Percentiles rank a stretch among this genome's conserved stretches.
These are phyloP conservation scores for Elaeidobius kamerunicus DNA, from an alignment of 2,888 invertebrate genomes.

Conservation along the genomic window DNA sequence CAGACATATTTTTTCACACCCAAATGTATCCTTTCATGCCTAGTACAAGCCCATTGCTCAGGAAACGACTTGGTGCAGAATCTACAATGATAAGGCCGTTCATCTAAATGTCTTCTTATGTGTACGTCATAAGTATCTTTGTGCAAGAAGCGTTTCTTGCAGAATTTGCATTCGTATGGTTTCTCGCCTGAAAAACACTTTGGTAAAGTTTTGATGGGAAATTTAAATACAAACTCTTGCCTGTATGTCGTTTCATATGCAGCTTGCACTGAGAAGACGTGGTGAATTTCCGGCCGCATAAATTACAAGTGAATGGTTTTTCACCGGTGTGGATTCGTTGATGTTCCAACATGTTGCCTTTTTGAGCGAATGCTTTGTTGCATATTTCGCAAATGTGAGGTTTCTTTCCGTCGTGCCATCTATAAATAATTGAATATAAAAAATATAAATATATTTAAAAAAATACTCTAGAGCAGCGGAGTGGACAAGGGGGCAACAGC, in stretches of 20 bases:
- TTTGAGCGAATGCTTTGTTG: conserved; percentile 71
- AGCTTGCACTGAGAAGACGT: conserved; percentile 70
- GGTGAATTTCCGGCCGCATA: conserved; percentile 67
- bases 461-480: too few relatives aligned
- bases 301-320: conserved; percentile 69
- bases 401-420: conserved; percentile 66
- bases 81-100: conserved; percentile 62
- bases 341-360: conserved; percentile 75
- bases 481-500: too few relatives aligned
- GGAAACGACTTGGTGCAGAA: conserved; percentile 59
- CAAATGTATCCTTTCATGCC: conserved; percentile 63
- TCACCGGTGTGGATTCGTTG: conserved; percentile 73
- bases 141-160: conserved; percentile 58
- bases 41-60: conserved; percentile 62
- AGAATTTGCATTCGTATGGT: conserved; percentile 59
- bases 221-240: conserved; percentile 33
- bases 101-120: conserved; percentile 62
- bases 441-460: too few relatives aligned
- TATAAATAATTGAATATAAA: too few relatives aligned
- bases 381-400: conserved; percentile 67
- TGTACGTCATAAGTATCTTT: conserved; percentile 65
- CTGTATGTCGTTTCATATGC: conserved; percentile 62
- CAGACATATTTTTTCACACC: conserved; percentile 70
- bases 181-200: conserved; percentile 45
- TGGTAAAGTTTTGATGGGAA: too few relatives aligned